Evolutionary conservation across 2,113 vertebrate species (phyloP).

Genomic region (Eira barbara): DNA sequence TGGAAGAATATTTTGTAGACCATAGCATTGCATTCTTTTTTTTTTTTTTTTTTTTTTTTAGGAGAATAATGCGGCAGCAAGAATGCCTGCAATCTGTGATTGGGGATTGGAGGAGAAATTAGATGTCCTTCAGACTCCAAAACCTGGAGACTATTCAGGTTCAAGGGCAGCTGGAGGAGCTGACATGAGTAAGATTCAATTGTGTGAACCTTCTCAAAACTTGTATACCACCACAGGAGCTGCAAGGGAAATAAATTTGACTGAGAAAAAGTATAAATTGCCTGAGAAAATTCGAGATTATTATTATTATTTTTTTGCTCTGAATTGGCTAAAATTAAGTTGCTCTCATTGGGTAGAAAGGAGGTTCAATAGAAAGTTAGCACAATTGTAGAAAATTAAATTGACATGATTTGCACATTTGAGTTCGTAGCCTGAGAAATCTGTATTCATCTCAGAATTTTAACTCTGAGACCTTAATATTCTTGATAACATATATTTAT

Average conservation of each 20-base stretch:
- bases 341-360: background rate
- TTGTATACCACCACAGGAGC: background rate
- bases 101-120: background rate
- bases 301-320: background rate
- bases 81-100: background rate
- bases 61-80: background rate
- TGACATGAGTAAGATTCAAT: background rate
- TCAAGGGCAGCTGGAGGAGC: background rate
- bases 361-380: background rate
- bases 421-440: background rate
- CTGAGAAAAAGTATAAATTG: background rate
- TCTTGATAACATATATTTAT: conserved; percentile 9
- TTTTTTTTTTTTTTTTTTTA: background rate
- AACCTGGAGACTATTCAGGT: background rate
- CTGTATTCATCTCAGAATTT: conserved; percentile 1
- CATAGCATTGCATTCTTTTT: background rate
- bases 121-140: background rate
- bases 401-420: background rate
- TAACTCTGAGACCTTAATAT: background rate
- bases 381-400: background rate
- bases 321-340: background rate
- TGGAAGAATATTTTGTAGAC: background rate
- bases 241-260: background rate
- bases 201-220: background rate
- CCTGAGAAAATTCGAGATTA: background rate